phyloP scores from a whole-genome alignment of 1,140 invertebrate genomes.

The Mycetomoellerius zeteki region DNA sequence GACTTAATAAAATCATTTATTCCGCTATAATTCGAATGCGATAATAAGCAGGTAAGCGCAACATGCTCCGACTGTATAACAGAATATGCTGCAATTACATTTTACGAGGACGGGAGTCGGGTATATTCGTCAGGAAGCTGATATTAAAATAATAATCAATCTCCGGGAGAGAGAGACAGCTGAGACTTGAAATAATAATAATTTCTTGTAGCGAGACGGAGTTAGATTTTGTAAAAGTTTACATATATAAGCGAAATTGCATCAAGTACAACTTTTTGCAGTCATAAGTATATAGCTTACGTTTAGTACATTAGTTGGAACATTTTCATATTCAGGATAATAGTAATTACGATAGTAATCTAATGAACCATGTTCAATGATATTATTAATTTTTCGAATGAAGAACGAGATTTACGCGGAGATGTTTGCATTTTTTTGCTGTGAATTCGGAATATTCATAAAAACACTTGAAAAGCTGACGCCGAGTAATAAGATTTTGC shows the following conservation, averaged over 20 bases:
- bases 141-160: conserved; percentile 61
- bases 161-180: conserved; percentile 24
- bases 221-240: conserved; percentile 1
- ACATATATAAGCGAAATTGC: background rate
- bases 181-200: conserved; percentile 34
- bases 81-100: conserved; percentile 49
- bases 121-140: conserved; percentile 18
- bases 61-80: conserved; percentile 9
- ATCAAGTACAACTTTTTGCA: background rate
- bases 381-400: conserved; percentile 14
- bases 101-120: conserved; percentile 3
- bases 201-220: background rate
- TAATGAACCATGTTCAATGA: conserved; percentile 2
- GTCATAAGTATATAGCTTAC: background rate
- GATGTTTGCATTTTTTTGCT: conserved; percentile 24
- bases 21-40: conserved; percentile 46
- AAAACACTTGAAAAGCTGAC: conserved; percentile 16
- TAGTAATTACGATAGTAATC: conserved; percentile 24
- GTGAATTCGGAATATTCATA: conserved; percentile 44
- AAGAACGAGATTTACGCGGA: background rate
- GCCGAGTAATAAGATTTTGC: conserved; percentile 36
- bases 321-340: background rate
- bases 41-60: conserved; percentile 46
- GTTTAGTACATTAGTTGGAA: conserved; percentile 9
- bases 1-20: conserved; percentile 58